phyloP scores from a whole-genome alignment of 2,113 vertebrate genomes.

The Cyanistes caeruleus region DNA sequence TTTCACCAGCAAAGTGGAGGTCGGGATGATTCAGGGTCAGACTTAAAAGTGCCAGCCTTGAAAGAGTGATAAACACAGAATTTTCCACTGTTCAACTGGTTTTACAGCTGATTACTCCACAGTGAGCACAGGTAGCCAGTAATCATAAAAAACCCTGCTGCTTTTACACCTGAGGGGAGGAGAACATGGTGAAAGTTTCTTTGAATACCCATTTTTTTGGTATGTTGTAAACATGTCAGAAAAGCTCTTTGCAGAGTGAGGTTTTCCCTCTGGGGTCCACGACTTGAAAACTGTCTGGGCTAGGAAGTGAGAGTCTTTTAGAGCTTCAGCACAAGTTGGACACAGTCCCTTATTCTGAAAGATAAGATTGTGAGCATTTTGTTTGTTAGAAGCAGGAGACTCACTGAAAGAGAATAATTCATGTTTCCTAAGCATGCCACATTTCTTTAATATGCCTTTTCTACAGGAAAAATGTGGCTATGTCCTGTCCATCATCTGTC shows the following conservation, averaged over 20 bases:
- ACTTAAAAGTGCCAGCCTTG: not conserved
- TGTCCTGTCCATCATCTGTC: constrained; percentile 16
- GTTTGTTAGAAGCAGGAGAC: not conserved
- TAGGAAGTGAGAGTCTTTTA: not conserved
- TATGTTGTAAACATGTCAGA: not conserved
- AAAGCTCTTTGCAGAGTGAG: not conserved
- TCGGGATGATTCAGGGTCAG: constrained; percentile 13
- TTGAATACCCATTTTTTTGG: not conserved
- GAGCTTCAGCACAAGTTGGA: not conserved
- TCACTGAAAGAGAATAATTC: not conserved
- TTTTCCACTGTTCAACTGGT: not conserved
- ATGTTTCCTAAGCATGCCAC: not conserved
- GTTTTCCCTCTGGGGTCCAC: not conserved
- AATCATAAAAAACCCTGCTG: not conserved
- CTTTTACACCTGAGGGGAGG: not conserved
- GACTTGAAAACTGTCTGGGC: not conserved
- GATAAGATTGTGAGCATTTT: not conserved
- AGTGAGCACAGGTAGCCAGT: not conserved
- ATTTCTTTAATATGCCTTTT: not conserved
- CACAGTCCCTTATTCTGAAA: not conserved
- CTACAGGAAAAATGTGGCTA: not conserved
- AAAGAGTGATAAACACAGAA: constrained; percentile 6
- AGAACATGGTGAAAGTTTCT: not conserved
- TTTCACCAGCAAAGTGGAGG: not conserved
- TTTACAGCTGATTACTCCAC: constrained; percentile 7